Conservation (phyloP, 1,140 invertebrate genomes). For the Steinernema feltiae region DNA sequence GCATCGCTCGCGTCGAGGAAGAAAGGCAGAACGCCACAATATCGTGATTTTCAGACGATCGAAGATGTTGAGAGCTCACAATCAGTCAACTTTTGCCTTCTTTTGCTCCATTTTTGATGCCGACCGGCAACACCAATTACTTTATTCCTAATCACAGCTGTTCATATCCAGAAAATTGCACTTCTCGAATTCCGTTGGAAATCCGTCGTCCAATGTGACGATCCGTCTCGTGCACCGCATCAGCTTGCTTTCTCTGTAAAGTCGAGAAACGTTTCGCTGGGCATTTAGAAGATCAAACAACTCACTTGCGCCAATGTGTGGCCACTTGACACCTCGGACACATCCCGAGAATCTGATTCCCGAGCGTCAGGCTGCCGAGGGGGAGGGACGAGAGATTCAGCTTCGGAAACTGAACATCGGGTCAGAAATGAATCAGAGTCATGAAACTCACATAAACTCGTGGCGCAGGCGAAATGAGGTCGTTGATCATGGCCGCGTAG, state of each 20-base stretch:
- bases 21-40: no score
- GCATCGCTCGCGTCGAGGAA: no score
- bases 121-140: neutral
- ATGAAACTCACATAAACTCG: neutral
- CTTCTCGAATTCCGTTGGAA: neutral
- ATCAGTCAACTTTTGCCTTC: neutral
- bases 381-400: neutral
- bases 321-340: neutral
- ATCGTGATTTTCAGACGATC: no score
- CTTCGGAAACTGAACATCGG: neutral
- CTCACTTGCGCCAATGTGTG: neutral
- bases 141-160: neutral
- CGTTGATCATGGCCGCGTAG: neutral
- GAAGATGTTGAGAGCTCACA: no score
- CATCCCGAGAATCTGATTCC: neutral
- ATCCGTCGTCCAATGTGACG: neutral
- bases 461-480: neutral
- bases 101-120: neutral
- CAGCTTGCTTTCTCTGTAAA: neutral
- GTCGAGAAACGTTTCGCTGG: neutral
- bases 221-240: neutral
- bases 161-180: conserved; percentile 1
- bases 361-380: neutral
- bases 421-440: neutral
- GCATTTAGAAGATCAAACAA: neutral